These are phyloP conservation scores for Chloroclystis v-ata DNA, from an alignment of 2,888 invertebrate species.

Conservation along the genomic window DNA sequence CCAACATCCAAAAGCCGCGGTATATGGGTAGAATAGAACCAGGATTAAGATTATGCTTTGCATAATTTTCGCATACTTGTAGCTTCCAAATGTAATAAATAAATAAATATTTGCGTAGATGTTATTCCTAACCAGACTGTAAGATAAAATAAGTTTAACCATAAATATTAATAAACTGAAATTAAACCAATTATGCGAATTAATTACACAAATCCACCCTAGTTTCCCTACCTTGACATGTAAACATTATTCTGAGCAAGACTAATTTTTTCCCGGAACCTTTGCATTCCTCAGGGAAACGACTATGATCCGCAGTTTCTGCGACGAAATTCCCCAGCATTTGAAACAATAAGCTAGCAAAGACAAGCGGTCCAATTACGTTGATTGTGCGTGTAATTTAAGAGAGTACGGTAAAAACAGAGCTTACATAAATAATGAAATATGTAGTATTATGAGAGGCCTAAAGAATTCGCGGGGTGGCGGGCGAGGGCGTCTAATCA, in stretches of 20 bases:
- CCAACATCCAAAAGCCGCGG: no score
- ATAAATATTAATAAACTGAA: not conserved
- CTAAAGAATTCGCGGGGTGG: constrained; percentile 71
- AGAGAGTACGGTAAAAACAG: constrained; percentile 62
- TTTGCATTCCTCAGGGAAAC: not conserved
- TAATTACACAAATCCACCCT: not conserved
- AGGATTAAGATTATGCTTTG: no score
- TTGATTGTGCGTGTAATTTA: constrained; percentile 61
- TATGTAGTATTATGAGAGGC: constrained; percentile 75
- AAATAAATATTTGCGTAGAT: no score
- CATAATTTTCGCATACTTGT: no score
- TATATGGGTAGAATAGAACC: no score
- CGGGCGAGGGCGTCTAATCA: constrained; percentile 64
- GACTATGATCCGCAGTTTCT: not conserved
- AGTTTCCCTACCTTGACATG: not conserved
- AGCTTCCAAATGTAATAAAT: no score
- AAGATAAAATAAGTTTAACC: no score
- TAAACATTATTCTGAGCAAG: not conserved
- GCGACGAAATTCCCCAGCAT: constrained; percentile 1
- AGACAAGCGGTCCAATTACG: constrained; percentile 40
- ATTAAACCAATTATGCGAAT: not conserved
- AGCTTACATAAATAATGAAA: constrained; percentile 76
- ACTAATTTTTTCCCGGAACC: not conserved
- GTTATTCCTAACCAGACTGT: no score
- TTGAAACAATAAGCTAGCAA: constrained; percentile 13